Evolutionary conservation across 2,888 invertebrate species (phyloP), one percentile per base, ranked within the genome.

Genomic region (Drosophila niveifrons): DNA sequence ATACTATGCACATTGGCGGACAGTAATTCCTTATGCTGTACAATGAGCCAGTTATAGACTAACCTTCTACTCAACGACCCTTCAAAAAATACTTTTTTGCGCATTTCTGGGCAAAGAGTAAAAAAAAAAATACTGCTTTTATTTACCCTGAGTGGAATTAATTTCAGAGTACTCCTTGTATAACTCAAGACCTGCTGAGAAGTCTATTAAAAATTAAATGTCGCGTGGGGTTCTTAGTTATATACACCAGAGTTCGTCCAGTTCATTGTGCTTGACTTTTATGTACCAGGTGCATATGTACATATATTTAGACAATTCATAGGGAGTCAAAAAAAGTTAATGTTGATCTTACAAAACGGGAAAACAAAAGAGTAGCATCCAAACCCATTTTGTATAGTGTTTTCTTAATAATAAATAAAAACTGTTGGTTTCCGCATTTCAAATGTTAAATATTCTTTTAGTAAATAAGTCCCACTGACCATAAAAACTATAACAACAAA

Each of bases 191-290:
- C 51, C 61, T 52, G 52, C 70, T 53, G 69, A 53, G 56, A 56
- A 64, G 63, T 66, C 48, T 58, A 76, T 80, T 77, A 67, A 75
- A 63, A 64, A 80, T 88, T 77, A 34, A 85, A 63, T 47, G 61
- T 73, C 76, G 71, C 74, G 69, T 79, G 79, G 66, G 66, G 43
- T 41, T 66, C 56, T 52, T 51, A 66, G 44, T 59, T 41, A 51
- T 52, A 43, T 53, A 29, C 66, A 53, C 17, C 29, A 9, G 17
- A 43, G 13, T 18, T 18, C 36, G 3, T 66, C 11, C 13, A 52
- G n/a, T 11, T 11, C n/a, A 41, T 1, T 41, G 13, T 2, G 15
- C 15, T 13, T 15, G 15, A 6, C 39, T 15, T n/a, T 11, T 11
- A 36, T 36, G 2, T 6, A 36, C 36, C n/a, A n/a, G 36, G 6